Evolutionary conservation across 1,140 invertebrate species (phyloP), one percentile per base, ranked within the genome.

Genomic region (Drosophila repleta): DNA sequence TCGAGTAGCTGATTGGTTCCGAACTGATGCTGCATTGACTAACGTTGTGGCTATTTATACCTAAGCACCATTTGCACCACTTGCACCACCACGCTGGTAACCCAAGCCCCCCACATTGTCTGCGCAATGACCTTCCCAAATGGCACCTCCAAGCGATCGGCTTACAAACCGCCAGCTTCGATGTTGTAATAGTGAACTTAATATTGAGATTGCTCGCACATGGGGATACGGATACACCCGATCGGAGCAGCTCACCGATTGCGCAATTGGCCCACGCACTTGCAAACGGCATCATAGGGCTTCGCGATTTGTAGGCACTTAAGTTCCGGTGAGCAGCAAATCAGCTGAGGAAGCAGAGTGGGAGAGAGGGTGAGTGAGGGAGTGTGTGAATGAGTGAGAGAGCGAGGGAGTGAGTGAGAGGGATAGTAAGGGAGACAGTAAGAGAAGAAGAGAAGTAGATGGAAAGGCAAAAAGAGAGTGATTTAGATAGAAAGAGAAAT

Each of bases 131-230:
- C 82, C 82, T 85, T 35, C 82, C 76, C 79, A 84, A 84, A 79
- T 55, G 41, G 24, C 48, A 39, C 35, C 41, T 45, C 26, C 24
- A 46, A 32, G 18, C 49, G 51, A 75, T 82, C 68, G 48, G 49
- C 53, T 88, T 88, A 45, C 69, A 60, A 64, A 41, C 66, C 41
- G 52, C 48, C 24, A 32, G 52, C 29, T 21, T 20, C 18, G 58
- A 67, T 87, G 83, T 79, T 76, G 79, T 66, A 88, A 88, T 67
- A 79, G 63, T 85, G 81, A 85, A 85, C 81, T 83, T 88, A 87
- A 88, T 87, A 87, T 88, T 88, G 76, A 78, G 73, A 77, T 74
- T 74, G 48, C 13, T 57, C 68, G 64, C 56, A 51, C 15, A 62
- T 57, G 45, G 63, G 45, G 63, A 65, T 71, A 62, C 48, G 66